These are phyloP conservation scores for Phymastichus coffea DNA, from an alignment of 1,140 invertebrate species.

Conservation along the genomic window DNA sequence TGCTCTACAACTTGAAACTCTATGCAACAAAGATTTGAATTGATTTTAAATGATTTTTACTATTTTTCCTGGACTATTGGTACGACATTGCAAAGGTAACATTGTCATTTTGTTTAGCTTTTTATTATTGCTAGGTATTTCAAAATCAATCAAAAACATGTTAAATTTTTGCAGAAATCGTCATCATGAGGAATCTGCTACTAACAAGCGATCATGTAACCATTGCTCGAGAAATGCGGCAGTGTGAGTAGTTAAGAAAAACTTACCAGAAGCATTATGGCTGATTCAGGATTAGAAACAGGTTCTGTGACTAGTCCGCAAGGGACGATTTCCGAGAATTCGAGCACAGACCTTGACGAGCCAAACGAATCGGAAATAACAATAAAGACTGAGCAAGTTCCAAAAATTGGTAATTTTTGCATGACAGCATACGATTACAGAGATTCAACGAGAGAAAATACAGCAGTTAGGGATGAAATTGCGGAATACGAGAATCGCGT, in stretches of 20 bases:
- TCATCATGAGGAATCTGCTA: no score
- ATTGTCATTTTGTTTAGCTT: no score
- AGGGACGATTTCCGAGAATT: conserved; percentile 54
- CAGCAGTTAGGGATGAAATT: conserved; percentile 39
- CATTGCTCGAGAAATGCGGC: no score
- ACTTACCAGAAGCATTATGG: no score
- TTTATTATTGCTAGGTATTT: no score
- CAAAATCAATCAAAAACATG: no score
- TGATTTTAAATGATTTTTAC: conserved; percentile 36
- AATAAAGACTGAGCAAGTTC: conserved; percentile 65
- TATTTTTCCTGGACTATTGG: conserved; percentile 5
- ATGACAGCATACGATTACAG: conserved; percentile 22
- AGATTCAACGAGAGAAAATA: conserved; percentile 25
- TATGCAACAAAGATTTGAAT: no score
- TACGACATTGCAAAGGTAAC: conserved; percentile 25
- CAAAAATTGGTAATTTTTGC: no score
- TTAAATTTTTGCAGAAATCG: no score
- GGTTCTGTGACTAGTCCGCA: conserved; percentile 55
- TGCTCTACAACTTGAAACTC: no score
- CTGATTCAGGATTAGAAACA: conserved; percentile 62
- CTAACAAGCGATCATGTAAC: no score
- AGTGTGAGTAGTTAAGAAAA: no score
- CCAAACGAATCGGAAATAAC: conserved; percentile 65
- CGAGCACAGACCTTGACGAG: conserved; percentile 51
- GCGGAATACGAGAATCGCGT: conserved; percentile 47